A percentile compares a stretch with the other conserved stretches of the same genome.
These are phyloP conservation scores for Eucera pruinosa DNA, from an alignment of 2,888 invertebrate species.

Conservation along the genomic window DNA sequence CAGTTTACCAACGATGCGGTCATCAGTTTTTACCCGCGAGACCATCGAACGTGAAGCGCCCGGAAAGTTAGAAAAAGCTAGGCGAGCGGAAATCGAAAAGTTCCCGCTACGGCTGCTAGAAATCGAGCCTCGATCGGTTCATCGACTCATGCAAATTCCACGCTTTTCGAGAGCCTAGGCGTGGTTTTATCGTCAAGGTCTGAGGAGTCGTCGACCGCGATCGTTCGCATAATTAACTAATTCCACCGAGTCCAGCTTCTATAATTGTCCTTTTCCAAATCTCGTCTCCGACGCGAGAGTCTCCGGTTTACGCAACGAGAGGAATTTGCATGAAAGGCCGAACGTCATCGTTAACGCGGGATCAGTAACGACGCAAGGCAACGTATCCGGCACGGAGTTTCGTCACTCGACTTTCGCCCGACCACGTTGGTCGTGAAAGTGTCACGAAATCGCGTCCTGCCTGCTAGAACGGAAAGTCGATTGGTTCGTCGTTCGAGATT, in stretches of 20 bases:
- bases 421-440: constrained; percentile 79
- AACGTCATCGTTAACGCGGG: constrained; percentile 56
- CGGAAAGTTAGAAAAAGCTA: too few relatives aligned
- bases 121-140: background rate
- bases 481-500: constrained; percentile 22
- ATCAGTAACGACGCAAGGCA: constrained; percentile 50
- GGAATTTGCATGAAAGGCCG: constrained; percentile 48
- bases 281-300: background rate
- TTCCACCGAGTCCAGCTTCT: background rate
- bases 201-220: constrained; percentile 1
- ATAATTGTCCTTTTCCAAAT: background rate
- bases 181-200: constrained; percentile 8
- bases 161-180: background rate
- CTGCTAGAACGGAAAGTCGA: constrained; percentile 43
- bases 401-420: constrained; percentile 81
- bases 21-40: background rate
- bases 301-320: constrained; percentile 48
- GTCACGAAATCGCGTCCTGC: constrained; percentile 75
- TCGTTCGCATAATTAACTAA: background rate
- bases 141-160: constrained; percentile 18
- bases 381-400: constrained; percentile 71
- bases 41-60: background rate
- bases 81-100: background rate
- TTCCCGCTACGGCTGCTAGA: too few relatives aligned
- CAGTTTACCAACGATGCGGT: background rate